Evolutionary conservation across 1,140 invertebrate species (phyloP).

Genomic region (Microplitis mediator): DNA sequence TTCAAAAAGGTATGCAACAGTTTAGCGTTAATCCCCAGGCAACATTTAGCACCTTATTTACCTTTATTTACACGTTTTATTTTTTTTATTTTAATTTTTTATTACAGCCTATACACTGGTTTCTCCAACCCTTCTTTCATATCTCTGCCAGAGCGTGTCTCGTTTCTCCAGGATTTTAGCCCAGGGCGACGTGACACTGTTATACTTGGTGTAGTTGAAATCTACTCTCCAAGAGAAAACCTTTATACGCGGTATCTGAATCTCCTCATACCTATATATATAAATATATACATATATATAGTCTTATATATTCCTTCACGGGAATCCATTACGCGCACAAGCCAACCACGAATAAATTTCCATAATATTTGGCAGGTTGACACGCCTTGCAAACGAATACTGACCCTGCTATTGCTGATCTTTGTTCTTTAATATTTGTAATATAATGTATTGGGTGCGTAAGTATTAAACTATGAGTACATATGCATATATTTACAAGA

Average conservation of each 20-base stretch:
- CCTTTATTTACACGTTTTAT: neutral
- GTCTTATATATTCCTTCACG: neutral
- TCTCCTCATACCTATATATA: neutral
- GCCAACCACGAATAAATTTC: constrained; percentile 50
- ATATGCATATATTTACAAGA: neutral
- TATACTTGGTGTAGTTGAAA: neutral
- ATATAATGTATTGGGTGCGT: neutral
- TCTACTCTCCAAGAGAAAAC: neutral
- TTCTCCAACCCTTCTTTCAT: neutral
- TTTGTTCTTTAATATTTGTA: too few species aligned
- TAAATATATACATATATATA: neutral
- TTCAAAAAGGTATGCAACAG: too few species aligned
- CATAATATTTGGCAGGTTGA: constrained; percentile 56
- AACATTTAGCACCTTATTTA: constrained; percentile 2
- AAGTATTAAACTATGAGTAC: neutral
- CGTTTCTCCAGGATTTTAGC: constrained; percentile 13
- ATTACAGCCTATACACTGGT: neutral
- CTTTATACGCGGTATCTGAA: constrained; percentile 1
- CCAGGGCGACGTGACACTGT: constrained; percentile 19
- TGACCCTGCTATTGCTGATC: constrained; percentile 13
- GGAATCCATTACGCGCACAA: constrained; percentile 47
- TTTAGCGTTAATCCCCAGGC: neutral
- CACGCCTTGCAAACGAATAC: constrained; percentile 43
- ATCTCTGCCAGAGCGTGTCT: constrained; percentile 11
- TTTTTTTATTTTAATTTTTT: neutral